Evolutionary conservation across 2,797 vertebrate genomes (phyloP), one percentile per base, ranked within the genome.

Genomic region (Sus cebifrons): DNA sequence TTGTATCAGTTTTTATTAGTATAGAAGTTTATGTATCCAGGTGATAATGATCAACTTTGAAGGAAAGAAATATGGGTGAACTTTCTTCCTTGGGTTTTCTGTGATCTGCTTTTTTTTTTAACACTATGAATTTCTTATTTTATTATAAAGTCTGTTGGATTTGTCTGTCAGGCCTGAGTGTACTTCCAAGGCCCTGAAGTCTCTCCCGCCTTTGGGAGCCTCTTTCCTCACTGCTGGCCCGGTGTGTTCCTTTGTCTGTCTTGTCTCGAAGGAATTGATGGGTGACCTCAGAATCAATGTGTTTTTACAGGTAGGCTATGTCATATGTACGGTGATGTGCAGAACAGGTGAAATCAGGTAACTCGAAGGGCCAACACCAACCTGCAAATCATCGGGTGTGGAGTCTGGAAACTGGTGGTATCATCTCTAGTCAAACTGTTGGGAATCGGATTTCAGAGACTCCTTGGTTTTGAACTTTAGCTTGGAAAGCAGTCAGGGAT

Each of bases 401-500:
- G 6, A 18, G 17, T 49, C 23, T 81, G 40, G 17, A 6, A 40
- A 18, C 0, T 0, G 17, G 13, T 7, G 6, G 6, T 10, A 2
- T 40, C 52, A 29, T 23, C 2, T 56, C 32, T 23, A 11, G 36
- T 32, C 81, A 60, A 56, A 6, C 18, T 23, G 58, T 65, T 96
- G 86, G 74, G 96, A 68, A 78, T 75, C 90, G 70, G 0, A 0
- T 82, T 49, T 97, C 3, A 8, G 40, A 65, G 40, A 44, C n/a
- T 40, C 79, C 20, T 7, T 82, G 86, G 81, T 67, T 13, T 86
- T 93, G 96, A 89, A 6, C 94, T 85, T 4, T 75, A 94, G 17
- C 20, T 49, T 83, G 86, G 94, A 95, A 91, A 95, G 96, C 96
- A 95, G 91, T 79, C 44, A 81, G 88, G 83, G 83, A 93, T 89